Conservation (phyloP, 1,140 invertebrate genomes). For the Phocides pigmalion region DNA sequence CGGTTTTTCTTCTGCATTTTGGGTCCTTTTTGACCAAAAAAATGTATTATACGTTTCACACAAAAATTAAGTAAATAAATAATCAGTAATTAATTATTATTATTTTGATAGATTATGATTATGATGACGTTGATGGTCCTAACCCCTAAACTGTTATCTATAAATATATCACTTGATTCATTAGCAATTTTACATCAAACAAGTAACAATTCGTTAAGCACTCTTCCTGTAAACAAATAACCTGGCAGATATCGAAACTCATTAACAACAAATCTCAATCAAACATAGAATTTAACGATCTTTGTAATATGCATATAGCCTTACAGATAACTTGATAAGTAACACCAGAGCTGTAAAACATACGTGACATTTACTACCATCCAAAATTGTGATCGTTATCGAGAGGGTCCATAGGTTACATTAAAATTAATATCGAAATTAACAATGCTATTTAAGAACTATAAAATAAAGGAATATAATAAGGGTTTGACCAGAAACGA, state of each 20-base stretch:
- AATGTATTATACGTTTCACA: too few species aligned
- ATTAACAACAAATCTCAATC: constrained; percentile 3
- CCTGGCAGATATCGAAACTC: not conserved
- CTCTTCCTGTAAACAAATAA: too few species aligned
- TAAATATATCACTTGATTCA: too few species aligned
- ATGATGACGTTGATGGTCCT: too few species aligned
- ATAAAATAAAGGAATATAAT: constrained; percentile 8
- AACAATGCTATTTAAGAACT: constrained; percentile 27
- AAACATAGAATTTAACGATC: constrained; percentile 1
- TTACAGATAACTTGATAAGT: constrained; percentile 21
- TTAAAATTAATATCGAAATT: constrained; percentile 39
- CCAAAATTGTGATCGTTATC: constrained; percentile 6
- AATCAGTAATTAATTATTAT: too few species aligned
- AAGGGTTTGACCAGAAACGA: not conserved
- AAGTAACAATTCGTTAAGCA: too few species aligned
- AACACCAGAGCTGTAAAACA: constrained; percentile 8
- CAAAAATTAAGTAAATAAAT: too few species aligned
- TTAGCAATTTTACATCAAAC: too few species aligned
- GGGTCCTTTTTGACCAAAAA: too few species aligned
- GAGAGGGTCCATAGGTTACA: constrained; percentile 2
- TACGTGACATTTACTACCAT: constrained; percentile 17
- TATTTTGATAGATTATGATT: too few species aligned
- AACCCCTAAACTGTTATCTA: too few species aligned
- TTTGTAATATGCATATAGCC: not conserved
- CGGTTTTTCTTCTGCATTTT: too few species aligned